Percentiles rank a stretch among this genome's conserved stretches.
Conservation (phyloP, 2,113 vertebrate genomes). For the Tragelaphus imberbis region DNA sequence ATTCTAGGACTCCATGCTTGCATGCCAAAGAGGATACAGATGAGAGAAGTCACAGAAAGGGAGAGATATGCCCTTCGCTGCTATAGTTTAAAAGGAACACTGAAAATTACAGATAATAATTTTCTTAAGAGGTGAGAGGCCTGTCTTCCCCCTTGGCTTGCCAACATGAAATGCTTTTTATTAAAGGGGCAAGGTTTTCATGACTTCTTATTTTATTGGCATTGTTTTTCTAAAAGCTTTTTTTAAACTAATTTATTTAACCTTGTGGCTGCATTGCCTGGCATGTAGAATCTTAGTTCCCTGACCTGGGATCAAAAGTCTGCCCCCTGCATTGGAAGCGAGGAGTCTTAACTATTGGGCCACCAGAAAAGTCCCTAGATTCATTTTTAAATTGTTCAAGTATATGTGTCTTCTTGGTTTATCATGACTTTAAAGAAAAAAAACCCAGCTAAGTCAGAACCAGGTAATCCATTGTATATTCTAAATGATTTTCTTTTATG, state of each 20-base stretch:
- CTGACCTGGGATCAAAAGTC: not conserved
- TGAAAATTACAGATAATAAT: not conserved
- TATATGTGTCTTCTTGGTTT: not conserved
- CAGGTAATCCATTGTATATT: not conserved
- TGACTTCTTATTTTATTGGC: not conserved
- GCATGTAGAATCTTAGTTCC: not conserved
- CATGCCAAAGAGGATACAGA: not conserved
- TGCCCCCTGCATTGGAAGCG: not conserved
- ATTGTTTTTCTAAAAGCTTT: not conserved
- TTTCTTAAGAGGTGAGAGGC: not conserved
- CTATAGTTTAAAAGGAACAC: not conserved
- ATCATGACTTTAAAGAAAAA: not conserved
- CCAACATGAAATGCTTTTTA: not conserved
- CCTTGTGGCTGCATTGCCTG: not conserved
- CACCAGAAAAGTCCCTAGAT: not conserved
- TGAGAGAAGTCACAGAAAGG: not conserved
- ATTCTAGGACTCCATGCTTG: not conserved
- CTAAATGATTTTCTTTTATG: not conserved
- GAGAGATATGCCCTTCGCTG: not conserved
- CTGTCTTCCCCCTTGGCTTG: not conserved
- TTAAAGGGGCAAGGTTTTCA: not conserved
- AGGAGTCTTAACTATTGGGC: not conserved
- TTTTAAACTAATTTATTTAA: not conserved
- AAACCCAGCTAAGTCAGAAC: not conserved
- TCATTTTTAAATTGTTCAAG: not conserved